A percentile compares a stretch with the other conserved stretches of the same genome.
Evolutionary conservation across 2,797 vertebrate genomes (phyloP).

Genomic region (Notolepis coatsorum): DNA sequence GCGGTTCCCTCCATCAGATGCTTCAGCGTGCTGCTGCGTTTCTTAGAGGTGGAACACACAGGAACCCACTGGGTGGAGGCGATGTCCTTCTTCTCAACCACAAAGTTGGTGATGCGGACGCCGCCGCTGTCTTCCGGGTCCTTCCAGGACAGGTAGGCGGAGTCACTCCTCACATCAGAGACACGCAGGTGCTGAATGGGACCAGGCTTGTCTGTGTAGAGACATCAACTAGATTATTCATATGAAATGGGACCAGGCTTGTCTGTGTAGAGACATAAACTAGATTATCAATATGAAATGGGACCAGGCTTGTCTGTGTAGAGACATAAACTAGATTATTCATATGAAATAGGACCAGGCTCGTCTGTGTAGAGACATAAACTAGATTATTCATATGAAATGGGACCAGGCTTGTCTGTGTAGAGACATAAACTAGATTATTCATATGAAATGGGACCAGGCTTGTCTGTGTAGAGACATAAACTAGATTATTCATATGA

Average conservation of each 20-base stretch:
- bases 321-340: too few species aligned
- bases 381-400: too few species aligned
- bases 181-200: slow-evolving; percentile 93
- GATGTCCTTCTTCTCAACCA: slow-evolving; percentile 96
- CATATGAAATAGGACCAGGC: too few species aligned
- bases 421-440: too few species aligned
- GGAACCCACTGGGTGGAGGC: slow-evolving; percentile 92
- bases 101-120: slow-evolving; percentile 94
- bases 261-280: background rate
- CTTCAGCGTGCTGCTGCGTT: slow-evolving; percentile 92
- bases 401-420: too few species aligned
- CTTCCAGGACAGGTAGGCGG: slow-evolving; percentile 97
- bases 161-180: slow-evolving; percentile 95
- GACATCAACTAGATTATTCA: too few species aligned
- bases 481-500: too few species aligned
- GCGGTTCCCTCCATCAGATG: slow-evolving; percentile 94
- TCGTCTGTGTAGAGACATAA: too few species aligned
- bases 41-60: slow-evolving; percentile 96
- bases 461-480: too few species aligned
- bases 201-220: slow-evolving; percentile 91
- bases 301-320: too few species aligned
- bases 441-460: too few species aligned
- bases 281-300: background rate
- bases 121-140: slow-evolving; percentile 98
- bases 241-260: background rate